phyloP scores from a whole-genome alignment of 1,140 invertebrate genomes.

The Zaprionus ornatus region DNA sequence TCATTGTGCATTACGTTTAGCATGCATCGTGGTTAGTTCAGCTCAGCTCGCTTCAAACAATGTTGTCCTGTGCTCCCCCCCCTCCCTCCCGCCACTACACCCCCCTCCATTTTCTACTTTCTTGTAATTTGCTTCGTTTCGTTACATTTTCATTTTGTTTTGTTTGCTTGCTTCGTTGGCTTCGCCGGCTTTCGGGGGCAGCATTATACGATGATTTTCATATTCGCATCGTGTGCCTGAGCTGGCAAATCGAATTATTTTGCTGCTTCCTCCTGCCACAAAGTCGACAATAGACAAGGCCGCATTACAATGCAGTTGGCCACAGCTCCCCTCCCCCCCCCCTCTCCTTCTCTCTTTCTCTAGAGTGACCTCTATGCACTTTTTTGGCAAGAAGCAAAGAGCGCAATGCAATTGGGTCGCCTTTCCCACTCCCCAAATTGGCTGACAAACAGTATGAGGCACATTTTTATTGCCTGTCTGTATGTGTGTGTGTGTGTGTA shows the following conservation, averaged over 20 bases:
- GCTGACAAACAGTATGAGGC: conserved; percentile 39
- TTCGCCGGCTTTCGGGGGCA: conserved; percentile 27
- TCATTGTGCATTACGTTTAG: conserved; percentile 79
- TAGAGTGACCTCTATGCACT: background rate
- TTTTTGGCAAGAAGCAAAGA: background rate
- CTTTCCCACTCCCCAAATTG: conserved; percentile 47
- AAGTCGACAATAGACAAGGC: conserved; percentile 64
- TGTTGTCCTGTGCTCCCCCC: conserved; percentile 41
- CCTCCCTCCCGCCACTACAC: background rate
- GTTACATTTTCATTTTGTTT: conserved; percentile 28
- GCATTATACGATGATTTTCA: conserved; percentile 63
- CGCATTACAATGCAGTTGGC: conserved; percentile 49
- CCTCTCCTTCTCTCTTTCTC: conserved; percentile 27
- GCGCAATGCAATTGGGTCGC: background rate
- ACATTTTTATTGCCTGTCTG: conserved; percentile 41
- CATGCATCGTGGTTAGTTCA: conserved; percentile 66
- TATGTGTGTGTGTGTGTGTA: background rate
- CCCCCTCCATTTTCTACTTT: conserved; percentile 13
- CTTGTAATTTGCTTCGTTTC: conserved; percentile 66
- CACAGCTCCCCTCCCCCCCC: background rate
- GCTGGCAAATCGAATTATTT: conserved; percentile 76
- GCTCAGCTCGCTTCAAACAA: conserved; percentile 62
- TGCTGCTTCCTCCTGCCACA: conserved; percentile 61
- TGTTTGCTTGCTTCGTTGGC: conserved; percentile 57
- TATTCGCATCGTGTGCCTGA: conserved; percentile 63